These are phyloP conservation scores for Polia nebulosa DNA, from an alignment of 2,888 invertebrate species.

Conservation along the genomic window DNA sequence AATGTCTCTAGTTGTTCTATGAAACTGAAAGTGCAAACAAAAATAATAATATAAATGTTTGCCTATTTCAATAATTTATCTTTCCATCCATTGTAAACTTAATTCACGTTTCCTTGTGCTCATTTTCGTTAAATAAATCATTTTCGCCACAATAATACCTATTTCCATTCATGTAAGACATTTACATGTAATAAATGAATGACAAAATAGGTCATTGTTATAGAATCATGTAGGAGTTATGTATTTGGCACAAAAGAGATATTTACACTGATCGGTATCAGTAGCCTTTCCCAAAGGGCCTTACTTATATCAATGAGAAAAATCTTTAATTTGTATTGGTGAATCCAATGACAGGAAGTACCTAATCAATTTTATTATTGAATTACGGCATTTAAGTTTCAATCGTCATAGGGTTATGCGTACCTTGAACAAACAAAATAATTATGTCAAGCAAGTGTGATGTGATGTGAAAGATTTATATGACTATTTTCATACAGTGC, in stretches of 20 bases:
- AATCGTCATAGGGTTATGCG: conserved; percentile 18
- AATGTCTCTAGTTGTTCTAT: background rate
- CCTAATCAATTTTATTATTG: conserved; percentile 2
- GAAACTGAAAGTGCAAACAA: conserved; percentile 10
- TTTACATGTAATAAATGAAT: conserved; percentile 22
- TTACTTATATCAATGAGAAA: conserved; percentile 1
- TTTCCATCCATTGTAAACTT: background rate
- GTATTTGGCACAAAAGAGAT: conserved; percentile 59
- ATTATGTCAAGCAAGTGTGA: conserved; percentile 15
- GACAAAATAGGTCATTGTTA: conserved; percentile 25
- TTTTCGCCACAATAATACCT: background rate
- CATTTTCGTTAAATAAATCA: conserved; percentile 10
- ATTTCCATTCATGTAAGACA: conserved; percentile 18
- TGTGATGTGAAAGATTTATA: conserved; percentile 20
- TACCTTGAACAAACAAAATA: conserved; percentile 48
- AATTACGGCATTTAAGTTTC: conserved; percentile 8
- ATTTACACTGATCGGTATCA: conserved; percentile 20
- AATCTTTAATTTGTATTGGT: conserved; percentile 6
- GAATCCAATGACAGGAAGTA: conserved; percentile 17
- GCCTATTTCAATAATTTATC: background rate
- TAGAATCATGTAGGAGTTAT: conserved; percentile 34
- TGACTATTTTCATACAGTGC: conserved; percentile 29
- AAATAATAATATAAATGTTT: conserved; percentile 1
- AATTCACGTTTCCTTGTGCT: background rate
- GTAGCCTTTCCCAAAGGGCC: conserved; percentile 20